Evolutionary conservation across 2,113 vertebrate genomes (phyloP).

Genomic region (Phasianus colchicus): DNA sequence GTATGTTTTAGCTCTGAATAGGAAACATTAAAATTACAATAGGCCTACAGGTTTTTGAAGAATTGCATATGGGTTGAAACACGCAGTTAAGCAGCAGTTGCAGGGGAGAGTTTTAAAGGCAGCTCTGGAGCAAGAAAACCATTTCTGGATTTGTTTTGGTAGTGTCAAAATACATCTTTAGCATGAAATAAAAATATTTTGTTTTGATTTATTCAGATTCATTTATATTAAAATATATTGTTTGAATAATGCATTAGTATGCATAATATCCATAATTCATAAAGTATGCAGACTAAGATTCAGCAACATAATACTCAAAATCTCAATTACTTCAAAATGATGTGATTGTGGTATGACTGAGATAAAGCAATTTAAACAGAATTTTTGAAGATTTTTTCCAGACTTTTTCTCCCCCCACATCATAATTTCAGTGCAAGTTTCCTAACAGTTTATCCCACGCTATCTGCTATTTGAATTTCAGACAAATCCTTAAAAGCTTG

Average conservation of each 20-base stretch:
- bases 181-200: background rate
- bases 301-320: background rate
- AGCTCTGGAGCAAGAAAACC: background rate
- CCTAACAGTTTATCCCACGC: background rate
- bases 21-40: background rate
- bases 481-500: background rate
- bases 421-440: background rate
- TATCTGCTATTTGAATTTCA: background rate
- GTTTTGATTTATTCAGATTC: background rate
- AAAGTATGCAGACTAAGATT: background rate
- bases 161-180: background rate
- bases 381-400: background rate
- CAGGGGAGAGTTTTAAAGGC: background rate
- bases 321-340: background rate
- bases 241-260: background rate
- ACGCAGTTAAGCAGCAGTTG: background rate
- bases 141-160: background rate
- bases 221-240: background rate
- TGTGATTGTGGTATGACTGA: background rate
- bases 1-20: background rate
- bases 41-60: background rate
- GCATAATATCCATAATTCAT: background rate
- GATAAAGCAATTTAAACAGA: background rate
- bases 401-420: background rate
- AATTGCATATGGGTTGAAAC: background rate